These are phyloP conservation scores for Lycaon pictus DNA, from an alignment of 2,113 vertebrate species.

Conservation along the genomic window DNA sequence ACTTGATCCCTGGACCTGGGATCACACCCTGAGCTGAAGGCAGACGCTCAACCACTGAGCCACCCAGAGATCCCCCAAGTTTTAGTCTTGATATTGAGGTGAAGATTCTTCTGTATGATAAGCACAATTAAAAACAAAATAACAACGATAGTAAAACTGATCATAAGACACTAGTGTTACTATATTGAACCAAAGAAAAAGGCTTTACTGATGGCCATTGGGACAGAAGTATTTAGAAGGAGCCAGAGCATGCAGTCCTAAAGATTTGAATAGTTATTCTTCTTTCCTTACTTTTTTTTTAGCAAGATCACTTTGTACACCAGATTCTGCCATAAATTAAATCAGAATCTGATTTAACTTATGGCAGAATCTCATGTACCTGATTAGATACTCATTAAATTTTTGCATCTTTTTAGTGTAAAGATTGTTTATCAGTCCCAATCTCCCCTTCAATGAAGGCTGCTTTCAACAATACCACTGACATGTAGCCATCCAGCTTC, in stretches of 20 bases:
- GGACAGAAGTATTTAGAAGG: neutral
- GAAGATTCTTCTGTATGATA: neutral
- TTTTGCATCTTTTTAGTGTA: neutral
- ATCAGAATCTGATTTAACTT: neutral
- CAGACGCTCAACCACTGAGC: no score
- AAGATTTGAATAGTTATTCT: neutral
- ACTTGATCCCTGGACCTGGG: no score
- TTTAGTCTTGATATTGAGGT: neutral
- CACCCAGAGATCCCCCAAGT: no score
- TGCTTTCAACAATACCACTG: neutral
- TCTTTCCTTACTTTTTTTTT: neutral
- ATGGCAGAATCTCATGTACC: neutral
- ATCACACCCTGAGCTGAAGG: no score
- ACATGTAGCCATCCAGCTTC: neutral
- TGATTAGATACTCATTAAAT: neutral
- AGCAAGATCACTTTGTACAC: neutral
- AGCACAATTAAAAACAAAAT: neutral
- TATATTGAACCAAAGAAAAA: neutral
- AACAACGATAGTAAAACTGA: neutral
- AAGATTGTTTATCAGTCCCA: neutral
- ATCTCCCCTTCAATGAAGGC: neutral
- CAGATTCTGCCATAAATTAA: neutral
- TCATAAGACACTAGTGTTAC: neutral
- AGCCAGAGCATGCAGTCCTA: neutral
- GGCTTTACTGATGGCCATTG: neutral